Evolutionary conservation across 1,140 invertebrate species (phyloP).

Genomic region (Monochamus saltuarius): DNA sequence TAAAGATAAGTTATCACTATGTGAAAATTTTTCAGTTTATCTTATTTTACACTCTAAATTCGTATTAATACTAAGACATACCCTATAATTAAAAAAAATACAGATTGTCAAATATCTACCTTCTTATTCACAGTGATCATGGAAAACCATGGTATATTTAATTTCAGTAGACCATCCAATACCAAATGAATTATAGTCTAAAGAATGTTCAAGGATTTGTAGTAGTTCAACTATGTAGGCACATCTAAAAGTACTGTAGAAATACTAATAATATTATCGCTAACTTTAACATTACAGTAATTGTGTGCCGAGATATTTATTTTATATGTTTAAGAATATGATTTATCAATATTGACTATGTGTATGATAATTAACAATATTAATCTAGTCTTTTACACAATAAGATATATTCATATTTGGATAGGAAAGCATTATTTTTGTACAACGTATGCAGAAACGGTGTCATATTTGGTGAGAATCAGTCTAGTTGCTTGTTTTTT

Average conservation of each 20-base stretch:
- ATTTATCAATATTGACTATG: conserved; percentile 4
- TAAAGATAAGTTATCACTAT: background rate
- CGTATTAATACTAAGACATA: conserved; percentile 10
- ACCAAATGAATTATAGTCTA: background rate
- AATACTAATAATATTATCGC: background rate
- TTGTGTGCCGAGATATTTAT: conserved; percentile 5
- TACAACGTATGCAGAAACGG: background rate
- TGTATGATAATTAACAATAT: conserved; percentile 12
- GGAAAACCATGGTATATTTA: background rate
- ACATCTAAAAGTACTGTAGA: background rate
- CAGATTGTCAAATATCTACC: conserved; percentile 12
- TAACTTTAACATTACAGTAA: conserved; percentile 3
- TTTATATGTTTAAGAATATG: background rate
- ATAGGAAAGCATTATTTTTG: conserved; percentile 6
- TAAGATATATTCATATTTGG: background rate
- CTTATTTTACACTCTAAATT: conserved; percentile 1
- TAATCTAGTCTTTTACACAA: conserved; percentile 1
- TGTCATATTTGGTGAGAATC: too few relatives aligned
- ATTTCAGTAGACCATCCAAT: background rate
- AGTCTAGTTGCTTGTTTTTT: too few relatives aligned
- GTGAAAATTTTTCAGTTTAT: background rate
- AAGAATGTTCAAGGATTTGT: background rate
- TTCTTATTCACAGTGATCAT: background rate
- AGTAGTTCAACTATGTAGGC: background rate
- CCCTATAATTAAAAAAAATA: conserved; percentile 10